Percentiles rank a stretch among this genome's conserved stretches.
phyloP scores from a whole-genome alignment of 2,888 invertebrate genomes.

The Willowsia nigromaculata region DNA sequence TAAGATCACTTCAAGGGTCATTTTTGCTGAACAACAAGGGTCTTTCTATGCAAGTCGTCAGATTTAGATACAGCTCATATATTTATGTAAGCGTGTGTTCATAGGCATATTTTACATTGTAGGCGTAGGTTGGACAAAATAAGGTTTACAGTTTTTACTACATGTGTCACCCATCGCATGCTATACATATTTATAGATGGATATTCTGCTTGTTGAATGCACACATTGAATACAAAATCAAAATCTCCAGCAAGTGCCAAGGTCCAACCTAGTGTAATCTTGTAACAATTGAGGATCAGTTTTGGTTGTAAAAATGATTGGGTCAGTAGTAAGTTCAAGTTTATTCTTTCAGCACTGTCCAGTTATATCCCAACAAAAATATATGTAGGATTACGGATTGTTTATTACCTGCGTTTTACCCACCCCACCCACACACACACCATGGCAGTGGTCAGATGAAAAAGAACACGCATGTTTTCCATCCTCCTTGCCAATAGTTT shows the following conservation, averaged over 20 bases:
- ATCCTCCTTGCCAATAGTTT: too few species aligned
- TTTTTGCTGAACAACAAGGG: not conserved
- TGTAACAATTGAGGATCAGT: constrained; percentile 41
- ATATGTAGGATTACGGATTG: too few species aligned
- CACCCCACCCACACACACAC: not conserved
- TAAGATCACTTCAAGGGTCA: constrained; percentile 6
- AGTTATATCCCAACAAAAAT: not conserved
- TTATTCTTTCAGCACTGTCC: not conserved
- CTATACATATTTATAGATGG: too few species aligned
- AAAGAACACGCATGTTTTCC: too few species aligned
- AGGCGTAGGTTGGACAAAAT: too few species aligned
- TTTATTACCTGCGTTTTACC: not conserved
- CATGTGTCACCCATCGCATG: too few species aligned
- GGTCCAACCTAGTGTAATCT: constrained; percentile 38
- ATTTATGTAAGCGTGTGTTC: too few species aligned
- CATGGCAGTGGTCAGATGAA: not conserved
- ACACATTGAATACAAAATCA: not conserved
- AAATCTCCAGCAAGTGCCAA: constrained; percentile 52
- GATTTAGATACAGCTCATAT: not conserved
- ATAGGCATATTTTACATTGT: too few species aligned
- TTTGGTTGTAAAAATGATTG: constrained; percentile 54
- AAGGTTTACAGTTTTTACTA: too few species aligned
- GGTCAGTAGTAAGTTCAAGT: constrained; percentile 40
- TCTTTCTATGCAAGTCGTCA: not conserved
- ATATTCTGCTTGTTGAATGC: too few species aligned